phyloP scores from a whole-genome alignment of 2,888 invertebrate species.

The Epirrhoe alternata region DNA sequence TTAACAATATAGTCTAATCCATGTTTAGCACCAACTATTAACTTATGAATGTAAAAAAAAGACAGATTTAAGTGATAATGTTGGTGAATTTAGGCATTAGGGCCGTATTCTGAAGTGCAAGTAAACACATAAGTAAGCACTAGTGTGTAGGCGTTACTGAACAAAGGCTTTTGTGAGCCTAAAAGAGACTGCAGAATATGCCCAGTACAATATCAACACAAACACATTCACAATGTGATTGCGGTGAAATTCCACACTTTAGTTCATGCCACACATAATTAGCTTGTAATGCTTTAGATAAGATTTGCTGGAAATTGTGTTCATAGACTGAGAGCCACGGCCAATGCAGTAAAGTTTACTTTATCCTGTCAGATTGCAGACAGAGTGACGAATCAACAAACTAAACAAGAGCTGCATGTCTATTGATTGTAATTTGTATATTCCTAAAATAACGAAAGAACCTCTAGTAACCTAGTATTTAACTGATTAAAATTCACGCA shows the following conservation, averaged over 20 bases:
- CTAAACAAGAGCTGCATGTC: slow-evolving; percentile 41
- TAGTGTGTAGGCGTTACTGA: neutral
- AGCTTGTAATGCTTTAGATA: slow-evolving; percentile 84
- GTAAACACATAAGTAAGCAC: slow-evolving; percentile 1
- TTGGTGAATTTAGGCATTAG: neutral
- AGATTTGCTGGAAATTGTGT: slow-evolving; percentile 84
- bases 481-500: slow-evolving; percentile 79
- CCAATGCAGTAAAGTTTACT: slow-evolving; percentile 44
- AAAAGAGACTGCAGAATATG: neutral
- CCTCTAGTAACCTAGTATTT: slow-evolving; percentile 66
- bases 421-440: slow-evolving; percentile 69
- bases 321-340: slow-evolving; percentile 77
- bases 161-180: neutral
- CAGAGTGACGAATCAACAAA: slow-evolving; percentile 32
- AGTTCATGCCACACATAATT: slow-evolving; percentile 82
- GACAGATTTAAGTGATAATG: slow-evolving; percentile 1
- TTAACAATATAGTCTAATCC: neutral
- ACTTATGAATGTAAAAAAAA: slow-evolving; percentile 6
- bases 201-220: slow-evolving; percentile 8
- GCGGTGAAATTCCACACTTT: slow-evolving; percentile 71
- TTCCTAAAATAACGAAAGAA: slow-evolving; percentile 64
- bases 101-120: slow-evolving; percentile 4
- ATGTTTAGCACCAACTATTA: slow-evolving; percentile 2
- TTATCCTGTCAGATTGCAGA: slow-evolving; percentile 46
- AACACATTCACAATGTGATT: slow-evolving; percentile 58